Conservation (phyloP, 2,113 vertebrate genomes). For the Trachemys scripta region DNA sequence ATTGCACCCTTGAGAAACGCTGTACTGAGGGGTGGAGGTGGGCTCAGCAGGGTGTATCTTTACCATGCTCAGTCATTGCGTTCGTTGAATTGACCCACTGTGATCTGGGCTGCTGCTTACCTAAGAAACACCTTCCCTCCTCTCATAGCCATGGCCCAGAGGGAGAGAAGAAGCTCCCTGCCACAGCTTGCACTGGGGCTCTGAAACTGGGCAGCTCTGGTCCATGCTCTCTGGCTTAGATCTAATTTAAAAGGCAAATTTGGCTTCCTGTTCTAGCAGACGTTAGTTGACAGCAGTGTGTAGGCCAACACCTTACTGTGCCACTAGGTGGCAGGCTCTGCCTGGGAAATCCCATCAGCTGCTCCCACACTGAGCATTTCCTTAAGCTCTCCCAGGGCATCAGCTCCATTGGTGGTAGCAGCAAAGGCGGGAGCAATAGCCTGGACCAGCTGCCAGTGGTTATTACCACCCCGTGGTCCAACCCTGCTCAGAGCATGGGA, state of each 20-base stretch:
- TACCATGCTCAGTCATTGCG: background rate
- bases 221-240: background rate
- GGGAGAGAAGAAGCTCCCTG: background rate
- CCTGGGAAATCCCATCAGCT: conserved; percentile 26
- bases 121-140: background rate
- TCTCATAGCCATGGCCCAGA: background rate
- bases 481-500: background rate
- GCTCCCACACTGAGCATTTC: background rate
- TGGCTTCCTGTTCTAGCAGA: background rate
- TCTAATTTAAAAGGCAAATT: background rate
- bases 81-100: background rate
- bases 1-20: background rate
- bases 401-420: background rate
- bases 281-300: rapidly evolving
- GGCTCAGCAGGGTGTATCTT: background rate
- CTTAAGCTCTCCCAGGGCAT: background rate
- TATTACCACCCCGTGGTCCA: background rate
- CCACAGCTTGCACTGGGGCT: background rate
- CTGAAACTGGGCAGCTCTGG: background rate
- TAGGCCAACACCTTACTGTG: background rate
- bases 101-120: conserved; percentile 11
- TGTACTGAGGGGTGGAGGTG: background rate
- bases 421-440: background rate
- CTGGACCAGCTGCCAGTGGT: background rate
- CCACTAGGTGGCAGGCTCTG: conserved; percentile 74